A percentile compares a stretch with the other conserved stretches of the same genome.
Evolutionary conservation across 2,888 invertebrate genomes (phyloP).

Genomic region (Andrena chrysosceles): DNA sequence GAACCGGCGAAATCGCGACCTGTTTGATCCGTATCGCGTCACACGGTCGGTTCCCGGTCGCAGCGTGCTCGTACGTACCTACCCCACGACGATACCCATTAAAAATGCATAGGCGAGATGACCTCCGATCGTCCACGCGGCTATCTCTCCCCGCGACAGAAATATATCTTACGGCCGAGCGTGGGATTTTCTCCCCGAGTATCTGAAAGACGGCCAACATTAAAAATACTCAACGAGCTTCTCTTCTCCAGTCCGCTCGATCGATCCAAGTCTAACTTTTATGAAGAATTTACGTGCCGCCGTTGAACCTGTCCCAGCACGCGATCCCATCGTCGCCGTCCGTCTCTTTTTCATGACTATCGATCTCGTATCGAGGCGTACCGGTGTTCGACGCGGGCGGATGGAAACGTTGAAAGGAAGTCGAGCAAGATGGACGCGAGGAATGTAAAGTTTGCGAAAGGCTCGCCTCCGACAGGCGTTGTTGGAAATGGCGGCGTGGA

Average conservation of each 20-base stretch:
- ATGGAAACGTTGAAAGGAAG: background rate
- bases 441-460: conserved; percentile 3
- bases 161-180: conserved; percentile 33
- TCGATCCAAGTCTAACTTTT: conserved; percentile 50
- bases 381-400: conserved; percentile 3
- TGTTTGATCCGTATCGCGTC: conserved; percentile 16
- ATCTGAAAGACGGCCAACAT: conserved; percentile 45
- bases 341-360: conserved; percentile 45
- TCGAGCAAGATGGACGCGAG: background rate
- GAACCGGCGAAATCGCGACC: conserved; percentile 30
- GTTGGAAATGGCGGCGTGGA: background rate
- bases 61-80: background rate
- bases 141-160: background rate
- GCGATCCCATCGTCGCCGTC: conserved; percentile 26
- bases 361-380: conserved; percentile 20
- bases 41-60: background rate
- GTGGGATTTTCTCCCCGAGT: conserved; percentile 12
- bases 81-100: background rate
- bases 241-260: conserved; percentile 12
- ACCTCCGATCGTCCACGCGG: conserved; percentile 33
- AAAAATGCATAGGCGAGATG: conserved; percentile 19
- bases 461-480: background rate
- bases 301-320: conserved; percentile 45
- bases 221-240: conserved; percentile 53
- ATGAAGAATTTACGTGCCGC: conserved; percentile 44